These are phyloP conservation scores for Drosophila repleta DNA, from an alignment of 1,140 invertebrate species.

Conservation along the genomic window DNA sequence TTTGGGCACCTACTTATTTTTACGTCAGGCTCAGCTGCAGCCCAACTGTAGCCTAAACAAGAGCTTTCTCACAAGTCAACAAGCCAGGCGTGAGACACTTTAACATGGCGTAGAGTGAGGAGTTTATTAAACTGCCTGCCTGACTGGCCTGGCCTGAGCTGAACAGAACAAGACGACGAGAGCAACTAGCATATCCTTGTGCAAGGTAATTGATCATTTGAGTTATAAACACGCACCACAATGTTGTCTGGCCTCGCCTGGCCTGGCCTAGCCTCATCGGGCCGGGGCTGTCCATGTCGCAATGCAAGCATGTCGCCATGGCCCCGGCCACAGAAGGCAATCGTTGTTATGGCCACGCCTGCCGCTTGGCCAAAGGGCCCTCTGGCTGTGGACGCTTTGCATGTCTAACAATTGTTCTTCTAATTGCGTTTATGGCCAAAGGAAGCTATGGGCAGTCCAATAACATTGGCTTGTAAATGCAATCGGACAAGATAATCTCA, in stretches of 20 bases:
- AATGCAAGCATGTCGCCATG: conserved; percentile 14
- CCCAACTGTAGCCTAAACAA: not conserved
- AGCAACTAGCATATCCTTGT: conserved; percentile 58
- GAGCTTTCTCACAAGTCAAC: conserved; percentile 75
- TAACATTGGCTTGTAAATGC: conserved; percentile 72
- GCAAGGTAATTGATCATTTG: conserved; percentile 81
- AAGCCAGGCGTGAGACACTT: conserved; percentile 69
- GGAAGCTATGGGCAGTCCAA: conserved; percentile 38
- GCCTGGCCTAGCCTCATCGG: not conserved
- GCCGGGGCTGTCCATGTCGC: not conserved
- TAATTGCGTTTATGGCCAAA: conserved; percentile 79
- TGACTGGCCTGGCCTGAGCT: not conserved
- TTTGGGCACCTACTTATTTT: not conserved
- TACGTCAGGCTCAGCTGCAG: not conserved
- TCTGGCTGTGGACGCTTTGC: conserved; percentile 56
- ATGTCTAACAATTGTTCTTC: conserved; percentile 83
- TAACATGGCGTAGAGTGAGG: conserved; percentile 62
- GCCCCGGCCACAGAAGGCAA: conserved; percentile 61
- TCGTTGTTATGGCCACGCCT: conserved; percentile 52
- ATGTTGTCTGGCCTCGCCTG: not conserved
- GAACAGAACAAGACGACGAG: not conserved
- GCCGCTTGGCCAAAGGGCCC: conserved; percentile 1
- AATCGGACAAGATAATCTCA: conserved; percentile 82
- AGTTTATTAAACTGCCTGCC: conserved; percentile 69
- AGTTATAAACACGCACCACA: conserved; percentile 78